Conservation (phyloP, 2,113 vertebrate species). For the Hyla sarda region DNA sequence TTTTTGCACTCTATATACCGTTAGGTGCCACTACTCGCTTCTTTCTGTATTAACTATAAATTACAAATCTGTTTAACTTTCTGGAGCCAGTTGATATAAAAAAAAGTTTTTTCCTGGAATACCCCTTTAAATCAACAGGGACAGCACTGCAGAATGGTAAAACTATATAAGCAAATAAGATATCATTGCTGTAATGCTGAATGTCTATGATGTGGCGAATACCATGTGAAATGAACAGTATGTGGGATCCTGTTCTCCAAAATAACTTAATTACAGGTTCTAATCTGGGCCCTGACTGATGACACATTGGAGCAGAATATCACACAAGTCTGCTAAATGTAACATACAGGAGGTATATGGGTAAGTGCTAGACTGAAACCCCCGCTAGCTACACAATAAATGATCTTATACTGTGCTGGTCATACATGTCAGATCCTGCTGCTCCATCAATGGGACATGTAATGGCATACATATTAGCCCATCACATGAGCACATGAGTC, state of each 20-base stretch:
- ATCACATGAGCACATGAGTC: no score
- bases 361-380: neutral
- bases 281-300: neutral
- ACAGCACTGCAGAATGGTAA: no score
- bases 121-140: no score
- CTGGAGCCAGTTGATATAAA: no score
- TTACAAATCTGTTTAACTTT: no score
- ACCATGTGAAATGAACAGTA: neutral
- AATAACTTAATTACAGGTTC: neutral
- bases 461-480: neutral
- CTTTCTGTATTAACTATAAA: no score
- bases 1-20: no score
- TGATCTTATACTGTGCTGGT: neutral
- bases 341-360: neutral
- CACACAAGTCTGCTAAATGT: neutral
- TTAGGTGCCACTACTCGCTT: no score
- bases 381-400: neutral
- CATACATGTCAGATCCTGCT: neutral
- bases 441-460: neutral
- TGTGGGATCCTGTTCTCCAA: neutral
- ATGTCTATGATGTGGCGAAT: neutral
- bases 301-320: neutral
- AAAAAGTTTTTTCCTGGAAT: no score
- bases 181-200: no score
- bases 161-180: no score